Evolutionary conservation across 92 coral and sea anemone species (phyloP), one percentile per base, ranked within the genome.

Genomic region (Porites evermanni): DNA sequence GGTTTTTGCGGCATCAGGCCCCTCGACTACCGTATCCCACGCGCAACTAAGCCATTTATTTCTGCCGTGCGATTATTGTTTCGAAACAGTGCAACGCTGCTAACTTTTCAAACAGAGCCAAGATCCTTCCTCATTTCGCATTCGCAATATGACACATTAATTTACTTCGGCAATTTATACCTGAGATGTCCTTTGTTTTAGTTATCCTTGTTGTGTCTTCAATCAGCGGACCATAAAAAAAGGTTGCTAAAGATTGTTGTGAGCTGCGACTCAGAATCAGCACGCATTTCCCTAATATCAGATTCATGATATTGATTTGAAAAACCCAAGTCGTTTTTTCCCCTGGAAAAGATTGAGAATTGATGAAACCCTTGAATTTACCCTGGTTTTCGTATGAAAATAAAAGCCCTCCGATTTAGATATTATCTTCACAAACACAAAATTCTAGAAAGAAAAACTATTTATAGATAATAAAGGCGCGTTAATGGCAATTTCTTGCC

Each of bases 131-230:
- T 24, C 11, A 47, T 19, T 78, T 20, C 29, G n/a, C 11, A n/a
- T 50, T 26, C n/a, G 19, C 19, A 38, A 47, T 32, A 16, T 50
- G 82, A 16, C 47, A 64, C n/a, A 61, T 78, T 56, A 78, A 79
- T 63, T 79, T 54, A 20, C 61, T 79, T n/a, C 32, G 47, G 53
- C 83, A 79, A 64, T 47, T 79, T 51, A 47, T 67, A 64, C 72
- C 65, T 21, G 72, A 64, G 72, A 64, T 60, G 60, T 32, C 53
- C 23, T 50, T 79, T 79, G 70, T 38, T 38, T 38, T 38, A 64
- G 19, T 29, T 63, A 12, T 14, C 19, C 21, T 80, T 80, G 32
- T 80, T 80, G 19, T 80, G 64, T 65, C 61, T 79, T 54, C 67
- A 54, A 12, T 65, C 2, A 10, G 38, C 74, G 59, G 20, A 18